A percentile compares a stretch with the other conserved stretches of the same genome.
These are phyloP conservation scores for Chaetodon trifascialis DNA, from an alignment of 2,113 vertebrate genomes.

Conservation along the genomic window DNA sequence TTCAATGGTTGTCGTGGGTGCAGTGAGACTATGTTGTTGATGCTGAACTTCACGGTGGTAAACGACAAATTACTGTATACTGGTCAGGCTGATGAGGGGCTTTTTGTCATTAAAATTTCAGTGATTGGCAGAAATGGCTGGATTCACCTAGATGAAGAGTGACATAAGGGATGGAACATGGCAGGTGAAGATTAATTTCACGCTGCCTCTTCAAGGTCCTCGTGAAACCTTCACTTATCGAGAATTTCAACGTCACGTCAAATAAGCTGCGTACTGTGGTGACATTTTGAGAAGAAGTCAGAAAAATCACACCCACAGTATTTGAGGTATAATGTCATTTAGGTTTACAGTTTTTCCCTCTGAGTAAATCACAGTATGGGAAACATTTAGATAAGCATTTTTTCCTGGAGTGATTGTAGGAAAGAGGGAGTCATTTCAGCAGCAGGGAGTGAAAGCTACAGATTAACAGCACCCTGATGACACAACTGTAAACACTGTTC, in stretches of 20 bases:
- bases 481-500: constrained; percentile 28
- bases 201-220: constrained; percentile 50
- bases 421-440: constrained; percentile 18
- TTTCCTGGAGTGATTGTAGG: constrained; percentile 24
- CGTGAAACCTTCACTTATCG: constrained; percentile 19
- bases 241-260: constrained; percentile 12
- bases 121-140: constrained; percentile 65
- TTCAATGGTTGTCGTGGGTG: constrained; percentile 42
- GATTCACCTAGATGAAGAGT: constrained; percentile 68
- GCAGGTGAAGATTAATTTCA: constrained; percentile 61
- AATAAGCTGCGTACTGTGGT: constrained; percentile 2
- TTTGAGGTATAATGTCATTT: constrained; percentile 37
- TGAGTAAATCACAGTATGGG: constrained; percentile 20
- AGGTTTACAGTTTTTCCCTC: constrained; percentile 9
- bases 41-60: constrained; percentile 64
- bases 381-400: constrained; percentile 26
- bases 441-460: constrained; percentile 9
- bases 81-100: constrained; percentile 53
- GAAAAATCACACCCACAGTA: constrained; percentile 21
- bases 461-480: constrained; percentile 36
- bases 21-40: constrained; percentile 46
- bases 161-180: constrained; percentile 45
- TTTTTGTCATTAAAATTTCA: constrained; percentile 71
- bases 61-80: constrained; percentile 64
- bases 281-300: constrained; percentile 15